phyloP scores from a whole-genome alignment of 2,888 invertebrate species.

The Xylota sylvarum region DNA sequence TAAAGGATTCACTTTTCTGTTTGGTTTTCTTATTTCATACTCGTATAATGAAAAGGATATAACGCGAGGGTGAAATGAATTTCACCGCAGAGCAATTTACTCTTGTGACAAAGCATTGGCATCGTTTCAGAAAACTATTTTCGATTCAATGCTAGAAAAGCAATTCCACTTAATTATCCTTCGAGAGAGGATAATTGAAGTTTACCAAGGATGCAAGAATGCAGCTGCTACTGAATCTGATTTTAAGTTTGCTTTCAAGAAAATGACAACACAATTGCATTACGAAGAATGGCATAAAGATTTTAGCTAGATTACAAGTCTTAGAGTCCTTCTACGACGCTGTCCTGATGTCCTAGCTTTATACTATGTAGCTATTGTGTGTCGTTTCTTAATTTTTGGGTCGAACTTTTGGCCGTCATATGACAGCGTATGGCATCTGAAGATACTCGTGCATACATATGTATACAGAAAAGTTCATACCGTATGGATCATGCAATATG shows the following conservation, averaged over 20 bases:
- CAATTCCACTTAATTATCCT: constrained; percentile 65
- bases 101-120: constrained; percentile 60
- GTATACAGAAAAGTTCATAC: constrained; percentile 9
- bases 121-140: constrained; percentile 63
- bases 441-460: constrained; percentile 2
- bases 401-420: constrained; percentile 41
- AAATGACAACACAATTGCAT: constrained; percentile 70
- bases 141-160: constrained; percentile 48
- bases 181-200: constrained; percentile 49
- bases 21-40: neutral
- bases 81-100: constrained; percentile 31
- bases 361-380: constrained; percentile 4
- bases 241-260: constrained; percentile 41
- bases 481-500: constrained; percentile 31
- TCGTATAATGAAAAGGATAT: constrained; percentile 30
- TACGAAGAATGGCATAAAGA: constrained; percentile 22
- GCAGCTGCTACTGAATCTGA: constrained; percentile 52
- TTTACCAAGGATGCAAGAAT: constrained; percentile 25
- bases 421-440: constrained; percentile 19
- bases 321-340: constrained; percentile 12
- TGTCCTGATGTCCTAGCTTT: constrained; percentile 1
- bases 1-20: constrained; percentile 42
- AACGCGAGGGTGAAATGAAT: constrained; percentile 7
- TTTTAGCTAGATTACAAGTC: constrained; percentile 44
- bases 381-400: constrained; percentile 15